A percentile compares a stretch with the other conserved stretches of the same genome.
Evolutionary conservation across 2,888 invertebrate species (phyloP).

Genomic region (Ellobium chinense): DNA sequence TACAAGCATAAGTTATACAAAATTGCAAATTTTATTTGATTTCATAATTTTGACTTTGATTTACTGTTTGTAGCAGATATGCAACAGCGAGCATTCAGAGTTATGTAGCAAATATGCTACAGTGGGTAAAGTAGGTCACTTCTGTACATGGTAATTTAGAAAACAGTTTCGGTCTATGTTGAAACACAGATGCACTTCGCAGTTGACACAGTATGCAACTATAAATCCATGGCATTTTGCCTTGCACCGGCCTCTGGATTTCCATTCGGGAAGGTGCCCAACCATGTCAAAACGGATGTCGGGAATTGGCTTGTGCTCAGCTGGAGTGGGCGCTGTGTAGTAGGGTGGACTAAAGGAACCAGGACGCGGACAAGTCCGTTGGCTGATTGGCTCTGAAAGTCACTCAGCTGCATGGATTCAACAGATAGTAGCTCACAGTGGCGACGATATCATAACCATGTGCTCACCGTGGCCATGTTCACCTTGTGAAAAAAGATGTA

Average conservation of each 20-base stretch:
- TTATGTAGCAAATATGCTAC: conserved; percentile 15
- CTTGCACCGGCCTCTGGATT: conserved; percentile 23
- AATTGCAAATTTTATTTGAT: too few species aligned
- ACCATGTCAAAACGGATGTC: conserved; percentile 30
- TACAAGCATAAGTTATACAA: too few species aligned
- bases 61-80: not conserved
- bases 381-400: conserved; percentile 38
- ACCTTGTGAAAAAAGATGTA: conserved; percentile 52
- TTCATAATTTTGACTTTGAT: not conserved
- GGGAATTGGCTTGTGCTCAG: not conserved
- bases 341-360: too few species aligned
- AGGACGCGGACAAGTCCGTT: conserved; percentile 11
- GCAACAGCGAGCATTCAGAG: not conserved
- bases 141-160: conserved; percentile 9
- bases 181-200: conserved; percentile 38
- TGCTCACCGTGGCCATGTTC: conserved; percentile 47
- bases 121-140: not conserved
- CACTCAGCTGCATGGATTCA: conserved; percentile 37
- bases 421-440: conserved; percentile 33
- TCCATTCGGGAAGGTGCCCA: conserved; percentile 4
- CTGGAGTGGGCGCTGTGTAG: too few species aligned
- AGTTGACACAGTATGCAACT: conserved; percentile 22
- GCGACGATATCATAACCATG: conserved; percentile 49
- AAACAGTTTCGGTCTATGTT: conserved; percentile 43
- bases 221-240: not conserved